Percentiles rank a stretch among this genome's conserved stretches.
Evolutionary conservation across 2,797 vertebrate genomes (phyloP).

Genomic region (Corythornis leucogaster): DNA sequence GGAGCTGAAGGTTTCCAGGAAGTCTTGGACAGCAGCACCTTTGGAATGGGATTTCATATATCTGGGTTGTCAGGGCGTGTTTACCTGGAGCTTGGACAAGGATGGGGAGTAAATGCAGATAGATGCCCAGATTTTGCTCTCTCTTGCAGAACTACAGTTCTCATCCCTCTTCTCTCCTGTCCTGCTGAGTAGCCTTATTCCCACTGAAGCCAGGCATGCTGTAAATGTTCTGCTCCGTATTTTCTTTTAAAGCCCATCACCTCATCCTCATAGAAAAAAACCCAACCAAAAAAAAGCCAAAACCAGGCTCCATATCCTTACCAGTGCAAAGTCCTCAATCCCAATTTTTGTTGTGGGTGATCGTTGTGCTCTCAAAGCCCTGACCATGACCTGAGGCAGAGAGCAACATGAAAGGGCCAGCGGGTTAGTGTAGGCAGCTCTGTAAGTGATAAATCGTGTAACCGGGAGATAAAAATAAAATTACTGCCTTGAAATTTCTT

Average conservation of each 20-base stretch:
- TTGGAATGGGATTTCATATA: not conserved
- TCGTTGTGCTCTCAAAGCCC: not conserved
- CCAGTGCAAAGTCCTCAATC: not conserved
- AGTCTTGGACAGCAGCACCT: not conserved
- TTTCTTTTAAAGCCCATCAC: not conserved
- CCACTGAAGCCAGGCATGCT: not conserved
- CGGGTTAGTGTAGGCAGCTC: rapidly evolving
- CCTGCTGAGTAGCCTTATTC: not conserved
- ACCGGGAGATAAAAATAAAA: not conserved
- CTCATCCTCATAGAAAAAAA: not conserved
- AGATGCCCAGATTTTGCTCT: not conserved
- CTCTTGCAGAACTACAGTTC: not conserved
- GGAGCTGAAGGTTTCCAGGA: not conserved
- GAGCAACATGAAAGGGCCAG: not conserved
- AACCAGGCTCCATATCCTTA: not conserved
- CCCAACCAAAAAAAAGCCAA: no score
- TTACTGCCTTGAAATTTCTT: not conserved
- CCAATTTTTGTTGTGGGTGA: not conserved
- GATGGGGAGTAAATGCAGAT: not conserved
- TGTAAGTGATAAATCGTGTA: not conserved
- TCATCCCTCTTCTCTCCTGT: not conserved
- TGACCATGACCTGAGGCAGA: not conserved
- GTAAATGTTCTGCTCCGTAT: not conserved
- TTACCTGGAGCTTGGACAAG: not conserved
- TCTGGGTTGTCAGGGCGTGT: not conserved